A percentile compares a stretch with the other conserved stretches of the same genome.
Conservation (phyloP, 2,797 vertebrate genomes). For the Distichodus sexfasciatus region DNA sequence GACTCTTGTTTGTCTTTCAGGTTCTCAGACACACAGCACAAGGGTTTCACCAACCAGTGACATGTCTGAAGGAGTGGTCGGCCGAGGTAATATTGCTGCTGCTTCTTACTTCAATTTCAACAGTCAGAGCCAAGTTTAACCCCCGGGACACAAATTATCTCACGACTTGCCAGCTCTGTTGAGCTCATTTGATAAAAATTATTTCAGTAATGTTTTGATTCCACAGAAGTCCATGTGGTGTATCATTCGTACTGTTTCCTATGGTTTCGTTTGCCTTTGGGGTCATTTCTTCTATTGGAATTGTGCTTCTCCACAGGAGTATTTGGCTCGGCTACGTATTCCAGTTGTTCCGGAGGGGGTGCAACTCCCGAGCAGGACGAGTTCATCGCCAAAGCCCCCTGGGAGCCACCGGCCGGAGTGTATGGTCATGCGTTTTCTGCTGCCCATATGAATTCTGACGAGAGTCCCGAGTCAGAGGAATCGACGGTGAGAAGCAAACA, state of each 20-base stretch:
- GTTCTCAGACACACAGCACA: conserved; percentile 56
- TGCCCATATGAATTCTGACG: conserved; percentile 53
- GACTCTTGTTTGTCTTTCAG: conserved; percentile 56
- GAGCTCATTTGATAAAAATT: too few relatives aligned
- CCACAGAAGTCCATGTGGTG: too few relatives aligned
- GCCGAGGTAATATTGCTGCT: conserved; percentile 74
- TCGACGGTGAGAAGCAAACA: not conserved
- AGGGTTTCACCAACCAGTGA: conserved; percentile 61
- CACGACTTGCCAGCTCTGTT: too few relatives aligned
- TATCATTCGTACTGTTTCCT: too few relatives aligned
- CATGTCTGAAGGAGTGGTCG: conserved; percentile 80
- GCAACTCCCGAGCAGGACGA: conserved; percentile 65
- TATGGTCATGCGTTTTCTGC: conserved; percentile 64
- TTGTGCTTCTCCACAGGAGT: conserved; percentile 69
- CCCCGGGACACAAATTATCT: too few relatives aligned
- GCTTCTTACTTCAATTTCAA: conserved; percentile 1
- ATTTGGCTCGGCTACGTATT: conserved; percentile 69
- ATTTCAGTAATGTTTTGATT: too few relatives aligned
- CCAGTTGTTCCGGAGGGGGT: conserved; percentile 55
- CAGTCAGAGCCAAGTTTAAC: too few relatives aligned
- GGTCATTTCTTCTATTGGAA: too few relatives aligned
- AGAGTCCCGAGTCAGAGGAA: conserved; percentile 50
- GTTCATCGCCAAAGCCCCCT: conserved; percentile 44
- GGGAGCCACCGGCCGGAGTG: conserved; percentile 64
- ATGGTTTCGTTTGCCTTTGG: too few relatives aligned